phyloP scores from a whole-genome alignment of 2,888 invertebrate species.

The Dastarcus helophoroides region DNA sequence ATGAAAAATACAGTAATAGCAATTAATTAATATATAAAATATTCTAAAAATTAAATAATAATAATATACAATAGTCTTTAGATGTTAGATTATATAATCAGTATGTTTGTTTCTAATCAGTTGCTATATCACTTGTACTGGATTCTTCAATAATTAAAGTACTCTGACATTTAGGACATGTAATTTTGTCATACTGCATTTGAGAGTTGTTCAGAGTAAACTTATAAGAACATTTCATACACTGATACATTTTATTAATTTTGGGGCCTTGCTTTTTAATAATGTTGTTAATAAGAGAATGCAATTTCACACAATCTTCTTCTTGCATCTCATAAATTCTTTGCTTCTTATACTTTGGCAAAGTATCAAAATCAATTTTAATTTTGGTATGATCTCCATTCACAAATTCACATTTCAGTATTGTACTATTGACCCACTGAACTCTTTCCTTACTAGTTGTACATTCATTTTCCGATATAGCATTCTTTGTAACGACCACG shows the following conservation, averaged over 20 bases:
- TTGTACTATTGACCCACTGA: slow-evolving; percentile 41
- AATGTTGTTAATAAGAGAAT: slow-evolving; percentile 22
- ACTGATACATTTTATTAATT: slow-evolving; percentile 43
- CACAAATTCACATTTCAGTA: slow-evolving; percentile 39
- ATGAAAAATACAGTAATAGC: no score
- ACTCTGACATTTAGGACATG: no score
- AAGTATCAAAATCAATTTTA: slow-evolving; percentile 50
- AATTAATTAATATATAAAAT: no score
- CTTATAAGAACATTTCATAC: slow-evolving; percentile 57
- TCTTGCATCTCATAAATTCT: slow-evolving; percentile 46
- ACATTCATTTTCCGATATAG: slow-evolving; percentile 31
- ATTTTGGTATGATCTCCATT: slow-evolving; percentile 32
- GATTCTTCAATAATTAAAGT: no score
- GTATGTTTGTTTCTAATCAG: no score
- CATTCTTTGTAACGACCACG: slow-evolving; percentile 30
- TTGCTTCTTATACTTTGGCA: slow-evolving; percentile 44
- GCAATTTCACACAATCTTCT: slow-evolving; percentile 40
- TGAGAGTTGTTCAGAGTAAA: no score
- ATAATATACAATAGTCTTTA: no score
- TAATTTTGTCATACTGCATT: no score
- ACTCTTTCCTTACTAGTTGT: slow-evolving; percentile 27
- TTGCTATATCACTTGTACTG: no score
- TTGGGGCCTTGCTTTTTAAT: slow-evolving; percentile 23
- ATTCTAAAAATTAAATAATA: no score
- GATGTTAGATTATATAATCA: no score